These are phyloP conservation scores for Mimachlamys varia DNA, from an alignment of 2,888 invertebrate genomes.

Conservation along the genomic window DNA sequence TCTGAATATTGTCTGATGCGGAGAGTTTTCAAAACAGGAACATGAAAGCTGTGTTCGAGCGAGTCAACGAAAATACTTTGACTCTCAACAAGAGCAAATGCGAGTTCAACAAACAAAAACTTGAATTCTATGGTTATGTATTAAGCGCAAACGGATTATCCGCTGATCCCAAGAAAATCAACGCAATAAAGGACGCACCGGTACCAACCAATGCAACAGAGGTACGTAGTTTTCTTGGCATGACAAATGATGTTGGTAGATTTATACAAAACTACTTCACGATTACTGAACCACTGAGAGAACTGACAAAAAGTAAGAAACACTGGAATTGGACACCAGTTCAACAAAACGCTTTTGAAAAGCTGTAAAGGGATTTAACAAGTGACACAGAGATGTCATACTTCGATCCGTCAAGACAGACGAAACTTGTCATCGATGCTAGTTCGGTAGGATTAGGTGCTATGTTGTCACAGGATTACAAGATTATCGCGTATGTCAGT, in stretches of 20 bases:
- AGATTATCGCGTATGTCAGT: slow-evolving; percentile 54
- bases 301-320: slow-evolving; percentile 21
- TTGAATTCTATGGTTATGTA: slow-evolving; percentile 49
- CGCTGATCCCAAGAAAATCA: too few relatives aligned
- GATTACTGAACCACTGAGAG: slow-evolving; percentile 38
- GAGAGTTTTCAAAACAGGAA: too few relatives aligned
- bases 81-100: slow-evolving; percentile 42
- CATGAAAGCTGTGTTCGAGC: slow-evolving; percentile 20
- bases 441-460: slow-evolving; percentile 56
- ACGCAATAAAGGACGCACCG: too few relatives aligned
- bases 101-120: slow-evolving; percentile 38
- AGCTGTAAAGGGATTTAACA: slow-evolving; percentile 51
- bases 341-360: slow-evolving; percentile 54
- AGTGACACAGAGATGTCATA: slow-evolving; percentile 54
- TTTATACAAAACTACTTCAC: slow-evolving; percentile 54
- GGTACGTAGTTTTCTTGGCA: too few relatives aligned
- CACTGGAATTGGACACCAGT: slow-evolving; percentile 42
- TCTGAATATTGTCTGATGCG: too few relatives aligned
- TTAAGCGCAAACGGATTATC: slow-evolving; percentile 45
- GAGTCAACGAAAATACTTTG: slow-evolving; percentile 1
- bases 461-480: slow-evolving; percentile 55
- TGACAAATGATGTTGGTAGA: too few relatives aligned
- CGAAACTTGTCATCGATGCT: too few relatives aligned
- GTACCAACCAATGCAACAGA: too few relatives aligned
- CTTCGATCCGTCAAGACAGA: slow-evolving; percentile 44